Evolutionary conservation across 2,797 vertebrate genomes (phyloP).

Genomic region (Antennarius maculatus): DNA sequence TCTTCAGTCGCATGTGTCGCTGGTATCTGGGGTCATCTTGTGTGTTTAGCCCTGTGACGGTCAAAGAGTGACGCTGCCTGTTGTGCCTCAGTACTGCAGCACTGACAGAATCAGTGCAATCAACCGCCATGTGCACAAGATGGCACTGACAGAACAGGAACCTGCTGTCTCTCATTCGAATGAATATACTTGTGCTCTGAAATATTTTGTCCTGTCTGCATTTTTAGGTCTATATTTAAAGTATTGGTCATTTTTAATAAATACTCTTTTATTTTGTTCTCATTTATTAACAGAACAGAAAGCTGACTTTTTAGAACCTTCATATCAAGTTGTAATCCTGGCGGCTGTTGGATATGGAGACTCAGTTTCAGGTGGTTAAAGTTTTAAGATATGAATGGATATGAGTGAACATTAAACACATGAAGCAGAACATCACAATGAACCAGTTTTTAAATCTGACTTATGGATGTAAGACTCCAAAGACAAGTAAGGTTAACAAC

Average conservation of each 20-base stretch:
- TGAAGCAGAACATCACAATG: not conserved
- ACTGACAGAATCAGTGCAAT: constrained; percentile 31
- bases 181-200: not conserved
- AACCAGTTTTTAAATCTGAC: constrained; percentile 23
- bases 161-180: not conserved
- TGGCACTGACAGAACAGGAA: constrained; percentile 50
- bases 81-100: constrained; percentile 56
- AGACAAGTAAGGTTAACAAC: constrained; percentile 28
- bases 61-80: constrained; percentile 63
- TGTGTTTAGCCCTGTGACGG: constrained; percentile 18
- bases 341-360: not conserved
- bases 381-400: not conserved
- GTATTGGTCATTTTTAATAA: not conserved
- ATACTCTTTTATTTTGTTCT: no score
- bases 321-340: not conserved
- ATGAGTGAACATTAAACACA: constrained; percentile 11
- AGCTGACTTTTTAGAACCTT: no score
- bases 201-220: no score
- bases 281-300: no score
- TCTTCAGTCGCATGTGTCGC: not conserved
- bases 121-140: constrained; percentile 43
- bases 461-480: constrained; percentile 29
- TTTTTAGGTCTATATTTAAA: no score
- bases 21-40: constrained; percentile 3
- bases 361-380: not conserved